Conservation (phyloP, 2,888 invertebrate species). For the Limulus polyphemus region DNA sequence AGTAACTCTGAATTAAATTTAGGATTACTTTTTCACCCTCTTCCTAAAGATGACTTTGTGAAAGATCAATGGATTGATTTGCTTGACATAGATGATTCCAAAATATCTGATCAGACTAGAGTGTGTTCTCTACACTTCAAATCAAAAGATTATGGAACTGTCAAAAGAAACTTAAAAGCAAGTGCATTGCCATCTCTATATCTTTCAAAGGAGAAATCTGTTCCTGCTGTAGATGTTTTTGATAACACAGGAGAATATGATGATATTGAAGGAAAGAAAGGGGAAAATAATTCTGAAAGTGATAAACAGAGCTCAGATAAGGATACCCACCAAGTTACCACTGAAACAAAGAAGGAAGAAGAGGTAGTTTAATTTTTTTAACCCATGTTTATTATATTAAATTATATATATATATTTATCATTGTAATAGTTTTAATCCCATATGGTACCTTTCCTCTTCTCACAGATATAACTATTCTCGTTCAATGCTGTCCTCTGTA, state of each 20-base stretch:
- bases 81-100: background rate
- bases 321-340: too few relatives aligned
- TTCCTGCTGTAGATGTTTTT: too few relatives aligned
- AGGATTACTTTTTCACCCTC: conserved; percentile 9
- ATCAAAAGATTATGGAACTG: conserved; percentile 10
- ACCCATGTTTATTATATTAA: too few relatives aligned
- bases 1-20: conserved; percentile 3
- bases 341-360: too few relatives aligned
- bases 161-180: conserved; percentile 8
- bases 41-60: conserved; percentile 6
- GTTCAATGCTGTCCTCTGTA: too few relatives aligned
- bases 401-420: too few relatives aligned
- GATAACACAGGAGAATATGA: conserved; percentile 1
- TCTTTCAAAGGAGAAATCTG: background rate
- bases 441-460: too few relatives aligned
- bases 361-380: too few relatives aligned
- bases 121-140: conserved; percentile 14
- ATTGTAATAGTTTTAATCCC: too few relatives aligned
- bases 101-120: background rate
- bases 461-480: too few relatives aligned
- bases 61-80: conserved; percentile 11
- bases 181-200: conserved; percentile 10
- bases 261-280: conserved; percentile 12
- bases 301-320: background rate
- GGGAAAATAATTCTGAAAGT: background rate